Evolutionary conservation across 1,140 invertebrate genomes (phyloP).

Genomic region (Eupeodes corollae): DNA sequence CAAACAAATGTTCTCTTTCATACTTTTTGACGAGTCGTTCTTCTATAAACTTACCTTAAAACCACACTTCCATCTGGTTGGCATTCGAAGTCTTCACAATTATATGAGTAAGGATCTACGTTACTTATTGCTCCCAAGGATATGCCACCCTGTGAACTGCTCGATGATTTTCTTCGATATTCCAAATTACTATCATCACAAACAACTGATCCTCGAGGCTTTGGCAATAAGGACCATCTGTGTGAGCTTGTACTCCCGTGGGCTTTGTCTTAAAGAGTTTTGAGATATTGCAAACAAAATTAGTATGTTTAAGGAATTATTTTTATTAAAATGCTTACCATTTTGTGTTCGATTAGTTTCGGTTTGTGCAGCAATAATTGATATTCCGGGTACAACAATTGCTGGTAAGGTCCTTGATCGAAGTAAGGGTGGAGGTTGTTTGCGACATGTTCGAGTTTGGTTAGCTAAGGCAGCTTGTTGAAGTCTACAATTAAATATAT

Average conservation of each 20-base stretch:
- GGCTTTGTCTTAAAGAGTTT: too few species aligned
- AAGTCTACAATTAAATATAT: conserved; percentile 6
- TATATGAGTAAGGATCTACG: conserved; percentile 3
- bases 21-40: too few species aligned
- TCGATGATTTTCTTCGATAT: conserved; percentile 45
- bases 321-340: conserved; percentile 20
- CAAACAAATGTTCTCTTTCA: background rate
- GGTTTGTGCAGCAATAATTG: conserved; percentile 70
- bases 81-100: conserved; percentile 15
- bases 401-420: conserved; percentile 76
- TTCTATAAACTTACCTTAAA: conserved; percentile 36
- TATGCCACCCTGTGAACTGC: conserved; percentile 38
- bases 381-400: conserved; percentile 78
- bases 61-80: conserved; percentile 35
- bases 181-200: conserved; percentile 42
- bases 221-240: conserved; percentile 4
- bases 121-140: background rate
- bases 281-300: background rate
- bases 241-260: too few species aligned
- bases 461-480: conserved; percentile 17
- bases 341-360: conserved; percentile 43
- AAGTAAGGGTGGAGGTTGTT: conserved; percentile 58
- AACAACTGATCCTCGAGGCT: conserved; percentile 35
- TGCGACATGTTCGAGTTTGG: conserved; percentile 34
- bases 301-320: conserved; percentile 5